Evolutionary conservation across 2,888 invertebrate species (phyloP).

Genomic region (Pocota personata): DNA sequence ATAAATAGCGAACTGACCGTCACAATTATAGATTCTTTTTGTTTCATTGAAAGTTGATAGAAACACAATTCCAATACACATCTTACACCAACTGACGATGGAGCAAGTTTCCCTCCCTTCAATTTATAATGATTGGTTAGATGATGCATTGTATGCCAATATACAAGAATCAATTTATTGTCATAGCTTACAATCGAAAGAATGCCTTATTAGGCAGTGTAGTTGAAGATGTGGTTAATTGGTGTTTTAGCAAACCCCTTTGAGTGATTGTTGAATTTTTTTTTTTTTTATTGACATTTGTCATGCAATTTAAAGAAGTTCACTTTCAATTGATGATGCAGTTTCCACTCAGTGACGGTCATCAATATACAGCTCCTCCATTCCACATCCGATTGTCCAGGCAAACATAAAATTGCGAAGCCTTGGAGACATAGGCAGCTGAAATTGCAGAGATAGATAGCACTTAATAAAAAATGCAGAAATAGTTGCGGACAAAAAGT

Average conservation of each 20-base stretch:
- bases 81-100: not conserved
- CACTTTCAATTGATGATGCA: conserved; percentile 13
- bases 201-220: not conserved
- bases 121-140: conserved; percentile 12
- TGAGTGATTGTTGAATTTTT: not conserved
- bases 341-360: not conserved
- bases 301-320: conserved; percentile 14
- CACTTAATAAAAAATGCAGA: too few relatives aligned
- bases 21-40: conserved; percentile 23
- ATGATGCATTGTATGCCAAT: not conserved
- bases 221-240: conserved; percentile 8
- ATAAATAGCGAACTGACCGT: not conserved
- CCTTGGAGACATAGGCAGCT: too few relatives aligned
- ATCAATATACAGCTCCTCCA: too few relatives aligned
- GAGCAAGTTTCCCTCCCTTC: not conserved
- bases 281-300: conserved; percentile 13
- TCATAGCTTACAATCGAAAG: not conserved
- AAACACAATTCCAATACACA: too few relatives aligned
- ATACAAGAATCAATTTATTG: not conserved
- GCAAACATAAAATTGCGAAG: too few relatives aligned
- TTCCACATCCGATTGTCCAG: too few relatives aligned
- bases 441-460: too few relatives aligned
- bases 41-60: not conserved
- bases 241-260: not conserved
- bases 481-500: too few relatives aligned